Evolutionary conservation across 2,888 invertebrate species (phyloP), one percentile per base, ranked within the genome.

Genomic region (Stratiomys singularior): DNA sequence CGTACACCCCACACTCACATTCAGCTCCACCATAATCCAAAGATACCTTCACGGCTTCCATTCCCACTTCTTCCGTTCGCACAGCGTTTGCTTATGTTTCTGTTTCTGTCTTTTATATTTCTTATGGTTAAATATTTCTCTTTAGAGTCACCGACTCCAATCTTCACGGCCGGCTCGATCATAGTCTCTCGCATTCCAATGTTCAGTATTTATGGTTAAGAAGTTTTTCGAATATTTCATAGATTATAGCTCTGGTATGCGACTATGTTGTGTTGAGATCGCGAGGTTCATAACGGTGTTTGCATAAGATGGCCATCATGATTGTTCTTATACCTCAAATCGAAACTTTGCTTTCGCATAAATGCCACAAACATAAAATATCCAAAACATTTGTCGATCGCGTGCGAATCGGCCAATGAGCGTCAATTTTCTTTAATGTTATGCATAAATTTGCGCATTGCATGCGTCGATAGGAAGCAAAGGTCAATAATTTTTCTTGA

Each of bases 121-220:
- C 74, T 74, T 23, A 58, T 60, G 74, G 74, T 37, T 74, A 37
- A 23, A 74, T 71, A 52, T 52, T 71, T 52, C 71, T 71, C 52
- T 71, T 71, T 71, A 13, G 47, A 71, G 46, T 47, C 71, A 71
- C 71, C 71, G 71, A 52, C 71, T 71, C 21, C 47, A 15, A 47
- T 23, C 23, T 60, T 25, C 25, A 25, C 3, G 52, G 52, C 60
- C 23, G 18, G 23, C 23, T 46, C 52, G 47, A n/a, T 23, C 37
- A 37, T 74, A 58, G 58, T 58, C 58, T 58, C 60, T 30, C 58
- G 58, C 74, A 74, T 74, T 74, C 74, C 74, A 60, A 60, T 37
- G 21, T 4, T 13, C 28, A 58, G 37, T 74, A 44, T 74, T 74
- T 74, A 60, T 60, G 74, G 74, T 60, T 28, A 72, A 56, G 66